A percentile compares a stretch with the other conserved stretches of the same genome.
Conservation (phyloP, 2,113 vertebrate genomes). For the Ophthalmolycus amberensis region DNA sequence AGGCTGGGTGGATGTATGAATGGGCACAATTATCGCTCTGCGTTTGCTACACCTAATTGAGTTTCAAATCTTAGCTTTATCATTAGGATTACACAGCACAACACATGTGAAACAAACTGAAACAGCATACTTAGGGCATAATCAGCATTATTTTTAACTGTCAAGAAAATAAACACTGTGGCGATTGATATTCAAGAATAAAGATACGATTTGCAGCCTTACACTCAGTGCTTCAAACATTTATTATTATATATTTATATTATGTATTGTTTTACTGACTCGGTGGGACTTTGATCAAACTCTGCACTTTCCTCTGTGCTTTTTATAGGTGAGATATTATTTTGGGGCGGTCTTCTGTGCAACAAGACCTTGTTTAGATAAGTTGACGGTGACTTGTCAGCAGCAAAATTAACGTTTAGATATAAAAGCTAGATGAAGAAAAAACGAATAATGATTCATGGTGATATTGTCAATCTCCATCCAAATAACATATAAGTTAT, state of each 20-base stretch:
- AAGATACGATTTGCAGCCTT: background rate
- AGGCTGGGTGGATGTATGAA: conserved; percentile 35
- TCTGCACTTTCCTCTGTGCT: background rate
- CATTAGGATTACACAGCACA: conserved; percentile 11
- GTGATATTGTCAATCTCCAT: background rate
- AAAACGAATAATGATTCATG: background rate
- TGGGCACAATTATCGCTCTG: conserved; percentile 13
- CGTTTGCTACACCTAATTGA: conserved; percentile 37
- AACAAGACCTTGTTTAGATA: background rate
- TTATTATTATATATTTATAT: background rate
- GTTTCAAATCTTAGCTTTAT: conserved; percentile 16
- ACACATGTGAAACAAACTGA: background rate
- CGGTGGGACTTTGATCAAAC: background rate
- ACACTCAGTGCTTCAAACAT: background rate
- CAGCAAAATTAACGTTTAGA: background rate
- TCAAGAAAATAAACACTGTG: background rate
- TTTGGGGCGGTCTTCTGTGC: background rate
- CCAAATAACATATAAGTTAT: conserved; percentile 11
- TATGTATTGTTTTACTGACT: background rate
- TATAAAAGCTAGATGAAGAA: background rate
- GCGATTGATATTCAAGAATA: background rate
- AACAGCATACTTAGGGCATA: background rate
- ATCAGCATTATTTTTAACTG: background rate
- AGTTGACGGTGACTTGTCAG: background rate
- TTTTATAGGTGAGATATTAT: background rate